phyloP scores from a whole-genome alignment of 2,797 vertebrate species.

The Neosalanx taihuensis region DNA sequence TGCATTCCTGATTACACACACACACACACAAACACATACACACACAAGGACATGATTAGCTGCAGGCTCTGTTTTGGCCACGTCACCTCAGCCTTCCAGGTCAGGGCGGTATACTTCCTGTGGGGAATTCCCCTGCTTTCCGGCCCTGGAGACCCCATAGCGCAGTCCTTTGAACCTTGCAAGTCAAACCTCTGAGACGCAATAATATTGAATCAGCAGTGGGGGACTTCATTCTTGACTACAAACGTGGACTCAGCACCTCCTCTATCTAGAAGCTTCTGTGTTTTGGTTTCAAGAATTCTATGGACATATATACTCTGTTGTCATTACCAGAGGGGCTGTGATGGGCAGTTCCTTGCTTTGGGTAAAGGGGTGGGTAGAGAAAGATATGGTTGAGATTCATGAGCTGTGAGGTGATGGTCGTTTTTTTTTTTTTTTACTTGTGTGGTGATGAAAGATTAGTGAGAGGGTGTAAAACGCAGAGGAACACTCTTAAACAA shows the following conservation, averaged over 20 bases:
- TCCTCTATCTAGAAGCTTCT: conserved; percentile 21
- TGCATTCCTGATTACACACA: conserved; percentile 80
- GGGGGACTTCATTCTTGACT: conserved; percentile 11
- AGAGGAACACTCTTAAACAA: not conserved
- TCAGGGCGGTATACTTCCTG: conserved; percentile 49
- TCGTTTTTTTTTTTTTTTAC: conserved; percentile 20
- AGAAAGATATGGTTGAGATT: not conserved
- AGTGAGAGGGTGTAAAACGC: not conserved
- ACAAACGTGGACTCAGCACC: not conserved
- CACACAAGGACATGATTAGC: conserved; percentile 39
- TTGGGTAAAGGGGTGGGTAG: not conserved
- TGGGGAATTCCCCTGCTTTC: conserved; percentile 29
- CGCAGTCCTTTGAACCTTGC: conserved; percentile 22
- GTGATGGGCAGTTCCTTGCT: not conserved
- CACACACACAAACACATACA: conserved; percentile 22
- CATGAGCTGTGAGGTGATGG: conserved; percentile 3
- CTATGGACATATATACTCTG: conserved; percentile 6
- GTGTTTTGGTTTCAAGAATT: conserved; percentile 49
- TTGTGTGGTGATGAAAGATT: conserved; percentile 13
- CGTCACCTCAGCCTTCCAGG: conserved; percentile 44
- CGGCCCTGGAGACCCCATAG: conserved; percentile 42
- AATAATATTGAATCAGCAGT: conserved; percentile 10
- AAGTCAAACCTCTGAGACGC: conserved; percentile 24
- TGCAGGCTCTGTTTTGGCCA: conserved; percentile 2
- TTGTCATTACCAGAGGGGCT: not conserved